These are phyloP conservation scores for Magallana ariakensis DNA, from an alignment of 1,140 invertebrate genomes.

Conservation along the genomic window DNA sequence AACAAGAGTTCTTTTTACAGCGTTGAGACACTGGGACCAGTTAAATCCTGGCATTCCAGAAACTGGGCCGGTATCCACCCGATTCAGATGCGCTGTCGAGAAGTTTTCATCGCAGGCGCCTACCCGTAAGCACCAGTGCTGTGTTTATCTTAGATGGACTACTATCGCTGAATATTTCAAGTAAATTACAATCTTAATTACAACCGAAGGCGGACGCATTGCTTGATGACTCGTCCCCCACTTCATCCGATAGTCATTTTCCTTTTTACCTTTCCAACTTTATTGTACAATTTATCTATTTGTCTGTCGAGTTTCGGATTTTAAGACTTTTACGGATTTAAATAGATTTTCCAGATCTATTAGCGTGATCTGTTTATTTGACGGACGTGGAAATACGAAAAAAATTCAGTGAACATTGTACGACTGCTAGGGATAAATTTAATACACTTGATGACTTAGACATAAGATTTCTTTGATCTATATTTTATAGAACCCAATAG, in stretches of 20 bases:
- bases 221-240: neutral
- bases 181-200: constrained; percentile 37
- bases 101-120: constrained; percentile 29
- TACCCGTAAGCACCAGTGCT: constrained; percentile 5
- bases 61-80: neutral
- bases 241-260: constrained; percentile 6
- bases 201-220: constrained; percentile 13
- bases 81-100: constrained; percentile 32
- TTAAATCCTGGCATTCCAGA: neutral
- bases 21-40: neutral
- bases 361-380: constrained; percentile 26
- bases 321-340: constrained; percentile 13
- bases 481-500: neutral
- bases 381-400: neutral
- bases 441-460: constrained; percentile 6
- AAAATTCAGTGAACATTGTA: neutral
- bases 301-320: constrained; percentile 23
- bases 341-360: neutral
- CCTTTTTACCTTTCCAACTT: constrained; percentile 31
- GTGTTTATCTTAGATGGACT: constrained; percentile 29
- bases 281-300: constrained; percentile 37
- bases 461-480: neutral
- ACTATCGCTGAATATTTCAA: neutral
- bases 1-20: neutral
- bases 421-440: neutral